These are phyloP conservation scores for Drosophila pruinosa DNA, from an alignment of 1,140 invertebrate species.

Conservation along the genomic window DNA sequence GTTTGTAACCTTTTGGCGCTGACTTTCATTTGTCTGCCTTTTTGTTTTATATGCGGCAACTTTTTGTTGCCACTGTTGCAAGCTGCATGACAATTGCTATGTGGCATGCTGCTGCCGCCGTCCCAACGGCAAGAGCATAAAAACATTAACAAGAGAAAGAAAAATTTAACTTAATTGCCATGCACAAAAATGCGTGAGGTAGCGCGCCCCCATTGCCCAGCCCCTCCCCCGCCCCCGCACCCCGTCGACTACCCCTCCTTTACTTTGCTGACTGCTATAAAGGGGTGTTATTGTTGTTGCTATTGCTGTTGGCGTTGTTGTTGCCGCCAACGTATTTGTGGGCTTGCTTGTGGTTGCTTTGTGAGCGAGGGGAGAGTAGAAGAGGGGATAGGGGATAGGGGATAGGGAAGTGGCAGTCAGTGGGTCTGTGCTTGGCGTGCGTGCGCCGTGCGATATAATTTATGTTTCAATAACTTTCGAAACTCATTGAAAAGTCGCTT, in stretches of 20 bases:
- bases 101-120: neutral
- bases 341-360: slow-evolving; percentile 39
- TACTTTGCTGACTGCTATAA: slow-evolving; percentile 25
- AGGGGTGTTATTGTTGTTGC: slow-evolving; percentile 60
- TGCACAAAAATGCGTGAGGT: slow-evolving; percentile 46
- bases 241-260: neutral
- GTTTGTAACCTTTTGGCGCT: neutral
- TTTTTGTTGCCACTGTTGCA: slow-evolving; percentile 13
- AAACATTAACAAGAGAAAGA: slow-evolving; percentile 74
- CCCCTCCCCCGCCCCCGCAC: neutral
- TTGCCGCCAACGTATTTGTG: slow-evolving; percentile 40
- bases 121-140: slow-evolving; percentile 20
- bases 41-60: slow-evolving; percentile 2
- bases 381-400: neutral
- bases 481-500: slow-evolving; percentile 80
- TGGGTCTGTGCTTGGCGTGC: slow-evolving; percentile 61
- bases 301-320: slow-evolving; percentile 49
- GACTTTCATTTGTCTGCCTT: neutral
- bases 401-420: neutral
- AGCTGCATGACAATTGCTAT: slow-evolving; percentile 29
- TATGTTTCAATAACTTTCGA: slow-evolving; percentile 80
- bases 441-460: slow-evolving; percentile 79
- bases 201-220: slow-evolving; percentile 13
- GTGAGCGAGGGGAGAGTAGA: neutral
- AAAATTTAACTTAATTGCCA: slow-evolving; percentile 80